Conservation (phyloP, 2,113 vertebrate species). For the Kryptolebias marmoratus region DNA sequence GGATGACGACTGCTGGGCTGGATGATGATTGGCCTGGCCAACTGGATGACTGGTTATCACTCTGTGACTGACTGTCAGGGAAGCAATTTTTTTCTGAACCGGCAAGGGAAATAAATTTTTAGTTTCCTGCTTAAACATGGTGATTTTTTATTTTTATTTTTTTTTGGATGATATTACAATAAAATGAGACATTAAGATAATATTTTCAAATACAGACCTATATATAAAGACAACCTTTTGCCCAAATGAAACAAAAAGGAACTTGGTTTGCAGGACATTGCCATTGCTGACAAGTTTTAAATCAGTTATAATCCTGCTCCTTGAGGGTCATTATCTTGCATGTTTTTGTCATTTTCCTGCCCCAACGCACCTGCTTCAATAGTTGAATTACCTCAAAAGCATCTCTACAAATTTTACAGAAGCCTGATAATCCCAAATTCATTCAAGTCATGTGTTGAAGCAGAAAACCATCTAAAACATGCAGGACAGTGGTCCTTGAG, state of each 20-base stretch:
- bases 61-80: slow-evolving; percentile 29
- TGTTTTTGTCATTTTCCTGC: no score
- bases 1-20: slow-evolving; percentile 45
- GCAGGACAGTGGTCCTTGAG: no score
- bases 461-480: no score
- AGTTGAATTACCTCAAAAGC: no score
- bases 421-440: no score
- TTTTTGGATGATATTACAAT: slow-evolving; percentile 3
- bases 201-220: neutral
- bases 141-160: neutral
- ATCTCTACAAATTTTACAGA: no score
- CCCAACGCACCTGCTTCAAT: no score
- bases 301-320: neutral
- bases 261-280: neutral
- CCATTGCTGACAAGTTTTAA: neutral
- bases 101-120: neutral
- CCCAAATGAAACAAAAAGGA: neutral
- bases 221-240: neutral
- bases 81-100: slow-evolving; percentile 6
- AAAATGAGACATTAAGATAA: neutral
- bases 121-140: slow-evolving; percentile 11
- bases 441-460: no score
- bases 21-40: slow-evolving; percentile 28
- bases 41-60: slow-evolving; percentile 33
- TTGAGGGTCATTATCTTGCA: no score